Evolutionary conservation across 2,113 vertebrate species (phyloP).

Genomic region (human (Homo sapiens)): DNA sequence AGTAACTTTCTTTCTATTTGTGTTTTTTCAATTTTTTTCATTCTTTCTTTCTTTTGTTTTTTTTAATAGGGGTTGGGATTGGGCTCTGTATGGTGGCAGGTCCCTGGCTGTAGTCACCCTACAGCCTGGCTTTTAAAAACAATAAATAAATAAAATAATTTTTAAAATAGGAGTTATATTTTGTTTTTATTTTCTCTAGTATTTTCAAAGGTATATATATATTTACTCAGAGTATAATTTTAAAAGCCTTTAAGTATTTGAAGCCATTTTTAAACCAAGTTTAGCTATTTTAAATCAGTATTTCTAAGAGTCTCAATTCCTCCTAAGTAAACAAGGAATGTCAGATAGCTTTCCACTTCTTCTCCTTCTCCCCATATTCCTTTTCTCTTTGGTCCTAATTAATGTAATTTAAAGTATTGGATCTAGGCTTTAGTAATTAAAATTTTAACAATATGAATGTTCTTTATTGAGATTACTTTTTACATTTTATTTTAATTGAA

Average conservation of each 20-base stretch:
- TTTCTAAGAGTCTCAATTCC: not conserved
- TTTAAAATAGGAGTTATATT: not conserved
- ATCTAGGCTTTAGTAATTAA: slow-evolving; percentile 12
- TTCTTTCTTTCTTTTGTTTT: not conserved
- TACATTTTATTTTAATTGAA: slow-evolving; percentile 43
- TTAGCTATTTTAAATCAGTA: slow-evolving; percentile 29
- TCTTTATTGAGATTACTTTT: not conserved
- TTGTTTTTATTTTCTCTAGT: not conserved
- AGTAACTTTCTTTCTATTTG: not conserved
- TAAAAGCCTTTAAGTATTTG: slow-evolving; percentile 1
- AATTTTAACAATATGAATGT: slow-evolving; percentile 23
- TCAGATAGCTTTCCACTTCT: not conserved
- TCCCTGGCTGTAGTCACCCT: no score
- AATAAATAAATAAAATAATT: not conserved
- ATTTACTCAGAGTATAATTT: slow-evolving; percentile 9
- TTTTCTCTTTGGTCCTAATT: not conserved
- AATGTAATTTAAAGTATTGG: not conserved
- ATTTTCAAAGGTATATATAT: slow-evolving; percentile 9
- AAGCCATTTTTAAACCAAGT: not conserved
- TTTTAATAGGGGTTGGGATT: not conserved
- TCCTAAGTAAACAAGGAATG: not conserved
- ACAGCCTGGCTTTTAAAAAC: no score
- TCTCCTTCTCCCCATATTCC: no score
- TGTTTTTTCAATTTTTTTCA: not conserved
- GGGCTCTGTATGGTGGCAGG: no score